Conservation (phyloP, 2,113 vertebrate species). For the Zosterops hypoxanthus region DNA sequence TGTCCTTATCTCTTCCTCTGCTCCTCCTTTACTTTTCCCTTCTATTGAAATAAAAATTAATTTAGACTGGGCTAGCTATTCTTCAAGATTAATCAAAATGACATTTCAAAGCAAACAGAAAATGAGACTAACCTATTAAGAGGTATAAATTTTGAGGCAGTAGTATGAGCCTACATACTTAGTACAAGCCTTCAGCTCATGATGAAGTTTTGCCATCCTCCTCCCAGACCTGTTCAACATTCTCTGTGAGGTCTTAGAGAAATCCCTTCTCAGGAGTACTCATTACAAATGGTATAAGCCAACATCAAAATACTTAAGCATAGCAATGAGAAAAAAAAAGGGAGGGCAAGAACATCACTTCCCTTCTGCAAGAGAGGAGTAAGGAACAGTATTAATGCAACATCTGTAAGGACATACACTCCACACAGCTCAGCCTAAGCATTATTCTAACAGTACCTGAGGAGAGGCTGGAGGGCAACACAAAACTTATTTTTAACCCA, state of each 20-base stretch:
- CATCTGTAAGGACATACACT: fast-evolving
- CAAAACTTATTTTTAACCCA: neutral
- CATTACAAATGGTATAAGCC: neutral
- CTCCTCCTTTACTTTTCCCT: neutral
- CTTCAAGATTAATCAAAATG: neutral
- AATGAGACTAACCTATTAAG: neutral
- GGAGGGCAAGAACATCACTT: fast-evolving
- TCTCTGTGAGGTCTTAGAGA: neutral
- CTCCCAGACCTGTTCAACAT: neutral
- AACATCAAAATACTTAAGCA: neutral
- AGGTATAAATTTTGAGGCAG: neutral
- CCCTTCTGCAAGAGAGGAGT: neutral
- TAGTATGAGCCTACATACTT: neutral
- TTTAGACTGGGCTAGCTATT: neutral
- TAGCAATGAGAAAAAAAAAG: neutral
- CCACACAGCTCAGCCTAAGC: neutral
- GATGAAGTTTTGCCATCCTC: neutral
- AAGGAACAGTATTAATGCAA: neutral
- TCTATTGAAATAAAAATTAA: neutral
- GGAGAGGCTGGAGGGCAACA: neutral
- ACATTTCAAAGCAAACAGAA: neutral
- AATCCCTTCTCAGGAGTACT: neutral
- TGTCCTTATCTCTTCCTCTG: neutral
- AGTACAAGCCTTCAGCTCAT: neutral
- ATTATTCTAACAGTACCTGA: neutral